Evolutionary conservation across 1,140 invertebrate species (phyloP), one percentile per base, ranked within the genome.

Genomic region (Drosophila sproati): DNA sequence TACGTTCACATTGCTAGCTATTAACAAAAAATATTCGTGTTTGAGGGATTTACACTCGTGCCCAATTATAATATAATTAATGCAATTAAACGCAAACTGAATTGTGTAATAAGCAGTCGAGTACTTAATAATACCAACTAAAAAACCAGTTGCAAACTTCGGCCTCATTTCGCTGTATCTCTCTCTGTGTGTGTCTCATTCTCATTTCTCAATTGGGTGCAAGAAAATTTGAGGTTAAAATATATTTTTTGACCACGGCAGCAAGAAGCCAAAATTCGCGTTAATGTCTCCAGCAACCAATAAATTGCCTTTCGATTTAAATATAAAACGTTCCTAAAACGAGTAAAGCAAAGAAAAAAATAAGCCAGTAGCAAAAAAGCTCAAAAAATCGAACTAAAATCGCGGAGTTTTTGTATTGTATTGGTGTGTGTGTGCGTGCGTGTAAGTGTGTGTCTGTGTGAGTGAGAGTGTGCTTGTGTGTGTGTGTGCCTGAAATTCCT

Each of bases 141-240:
- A 8, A 20, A 20, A 20, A 20, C 1, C 20, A 20, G 20, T 20
- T 20, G 20, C 0, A 6, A 60, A 45, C 4, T 28, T 43, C 10
- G 28, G 31, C 48, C 12, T 35, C 48, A 32, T 2, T 32, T 45
- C 31, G 5, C 48, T 41, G 50, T 55, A n/a, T 60, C 4, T 12
- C 28, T 6, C 7, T 50, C 12, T 61, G 5, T 61, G 56, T 61
- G 56, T 48, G 50, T 41, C 41, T 32, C 55, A 32, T 45, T 55
- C 41, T 34, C 34, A 51, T n/a, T 43, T n/a, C 20, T 20, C 20
- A 20, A 73, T 51, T 51, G 56, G 3, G 55, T 73, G 41, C 20
- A 52, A 60, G 80, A 76, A 43, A 68, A 62, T 86, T 86, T 85
- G 82, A 85, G 82, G 82, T 85, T 85, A 85, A 55, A 62, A 68